Percentiles rank a stretch among this genome's conserved stretches.
phyloP scores from a whole-genome alignment of 2,888 invertebrate genomes.

The Biston betularia region DNA sequence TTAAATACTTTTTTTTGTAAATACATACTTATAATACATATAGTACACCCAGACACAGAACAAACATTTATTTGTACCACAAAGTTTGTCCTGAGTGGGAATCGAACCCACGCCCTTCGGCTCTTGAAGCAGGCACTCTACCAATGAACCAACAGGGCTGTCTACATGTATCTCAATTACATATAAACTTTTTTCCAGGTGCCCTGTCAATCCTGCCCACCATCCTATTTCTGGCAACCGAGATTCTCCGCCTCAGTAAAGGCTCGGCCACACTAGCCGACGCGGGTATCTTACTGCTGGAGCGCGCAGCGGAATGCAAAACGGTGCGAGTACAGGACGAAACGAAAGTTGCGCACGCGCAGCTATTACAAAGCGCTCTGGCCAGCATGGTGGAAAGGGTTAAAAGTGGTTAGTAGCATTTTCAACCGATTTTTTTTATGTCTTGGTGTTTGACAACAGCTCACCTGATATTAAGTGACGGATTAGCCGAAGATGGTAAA shows the following conservation, averaged over 20 bases:
- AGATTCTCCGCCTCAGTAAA: conserved; percentile 94
- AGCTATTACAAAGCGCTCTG: conserved; percentile 94
- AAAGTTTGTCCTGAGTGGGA: too few species aligned
- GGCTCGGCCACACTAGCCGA: conserved; percentile 87
- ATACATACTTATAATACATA: too few species aligned
- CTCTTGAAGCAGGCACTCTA: too few species aligned
- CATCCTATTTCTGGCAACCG: conserved; percentile 95
- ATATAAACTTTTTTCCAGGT: conserved; percentile 79
- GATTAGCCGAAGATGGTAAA: too few species aligned
- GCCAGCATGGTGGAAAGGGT: conserved; percentile 96
- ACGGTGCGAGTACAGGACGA: conserved; percentile 88
- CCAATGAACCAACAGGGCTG: too few species aligned
- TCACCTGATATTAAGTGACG: too few species aligned
- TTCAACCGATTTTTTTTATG: background rate
- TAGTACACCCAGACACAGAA: too few species aligned
- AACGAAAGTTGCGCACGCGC: conserved; percentile 91
- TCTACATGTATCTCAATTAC: background rate
- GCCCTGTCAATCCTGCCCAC: conserved; percentile 96
- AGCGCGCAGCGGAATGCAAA: conserved; percentile 92
- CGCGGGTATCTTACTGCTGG: conserved; percentile 90
- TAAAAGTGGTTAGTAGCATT: conserved; percentile 88
- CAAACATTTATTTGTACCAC: too few species aligned
- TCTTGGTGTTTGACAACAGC: too few species aligned
- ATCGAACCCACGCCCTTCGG: too few species aligned
- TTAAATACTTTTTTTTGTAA: too few species aligned